Conservation (phyloP, 2,797 vertebrate species). For the Sebastes variabilis region DNA sequence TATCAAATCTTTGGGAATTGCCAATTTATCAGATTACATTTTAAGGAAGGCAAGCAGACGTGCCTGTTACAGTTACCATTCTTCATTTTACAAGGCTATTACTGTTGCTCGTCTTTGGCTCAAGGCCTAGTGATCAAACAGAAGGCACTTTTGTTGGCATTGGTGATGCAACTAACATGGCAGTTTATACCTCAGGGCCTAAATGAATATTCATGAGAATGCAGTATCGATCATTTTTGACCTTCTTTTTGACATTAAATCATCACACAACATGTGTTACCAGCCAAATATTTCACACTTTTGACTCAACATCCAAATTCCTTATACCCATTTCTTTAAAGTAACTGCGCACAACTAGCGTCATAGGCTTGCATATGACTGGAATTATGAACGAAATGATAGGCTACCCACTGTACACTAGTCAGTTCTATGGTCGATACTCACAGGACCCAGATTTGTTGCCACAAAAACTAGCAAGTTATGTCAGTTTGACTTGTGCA, state of each 20-base stretch:
- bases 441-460: slow-evolving; percentile 8
- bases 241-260: slow-evolving; percentile 31
- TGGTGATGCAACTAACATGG: slow-evolving; percentile 76
- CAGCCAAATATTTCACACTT: slow-evolving; percentile 21
- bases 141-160: slow-evolving; percentile 86
- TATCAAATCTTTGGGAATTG: slow-evolving; percentile 60
- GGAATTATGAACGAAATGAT: slow-evolving; percentile 3
- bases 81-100: slow-evolving; percentile 69
- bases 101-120: slow-evolving; percentile 78
- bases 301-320: slow-evolving; percentile 28
- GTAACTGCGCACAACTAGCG: slow-evolving; percentile 33
- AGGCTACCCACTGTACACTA: slow-evolving; percentile 7
- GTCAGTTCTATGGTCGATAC: slow-evolving; percentile 12
- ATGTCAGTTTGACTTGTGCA: slow-evolving; percentile 26
- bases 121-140: slow-evolving; percentile 81
- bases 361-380: slow-evolving; percentile 35
- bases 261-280: slow-evolving; percentile 16
- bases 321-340: slow-evolving; percentile 24
- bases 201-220: slow-evolving; percentile 56
- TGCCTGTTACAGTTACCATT: slow-evolving; percentile 63
- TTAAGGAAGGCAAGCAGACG: slow-evolving; percentile 67
- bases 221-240: slow-evolving; percentile 15
- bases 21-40: slow-evolving; percentile 66
- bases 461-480: slow-evolving; percentile 4
- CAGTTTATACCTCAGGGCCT: slow-evolving; percentile 68